phyloP scores from a whole-genome alignment of 2,888 invertebrate species.

The Pristionchus entomophagus region DNA sequence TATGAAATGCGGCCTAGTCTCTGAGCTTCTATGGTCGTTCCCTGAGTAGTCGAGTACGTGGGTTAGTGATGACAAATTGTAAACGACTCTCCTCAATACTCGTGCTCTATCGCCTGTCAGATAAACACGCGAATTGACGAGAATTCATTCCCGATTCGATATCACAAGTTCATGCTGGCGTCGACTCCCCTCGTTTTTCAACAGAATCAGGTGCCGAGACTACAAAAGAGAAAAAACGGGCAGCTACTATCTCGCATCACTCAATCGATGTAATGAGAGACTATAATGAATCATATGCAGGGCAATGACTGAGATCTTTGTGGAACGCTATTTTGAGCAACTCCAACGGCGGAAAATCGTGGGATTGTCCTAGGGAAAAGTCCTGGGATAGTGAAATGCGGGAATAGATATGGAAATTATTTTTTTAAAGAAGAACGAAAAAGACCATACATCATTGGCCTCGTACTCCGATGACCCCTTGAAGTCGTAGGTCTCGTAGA shows the following conservation, averaged over 20 bases:
- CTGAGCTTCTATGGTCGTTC: neutral
- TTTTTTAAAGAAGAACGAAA: too few relatives aligned
- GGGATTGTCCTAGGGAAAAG: conserved; percentile 25
- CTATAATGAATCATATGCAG: neutral
- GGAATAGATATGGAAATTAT: too few relatives aligned
- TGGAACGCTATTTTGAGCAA: neutral
- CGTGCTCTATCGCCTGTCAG: too few relatives aligned
- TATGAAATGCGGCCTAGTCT: neutral
- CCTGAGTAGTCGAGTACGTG: neutral
- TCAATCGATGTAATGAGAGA: conserved; percentile 1
- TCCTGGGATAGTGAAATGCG: neutral
- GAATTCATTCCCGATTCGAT: too few relatives aligned
- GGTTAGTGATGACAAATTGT: too few relatives aligned
- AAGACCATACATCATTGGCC: neutral
- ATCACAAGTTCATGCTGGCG: too few relatives aligned
- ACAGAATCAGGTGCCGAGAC: neutral
- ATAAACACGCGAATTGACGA: too few relatives aligned
- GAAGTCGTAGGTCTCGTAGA: neutral
- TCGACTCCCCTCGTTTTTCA: neutral
- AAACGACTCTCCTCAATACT: too few relatives aligned
- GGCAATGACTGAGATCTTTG: neutral
- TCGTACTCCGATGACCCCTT: neutral
- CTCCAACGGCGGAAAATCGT: neutral
- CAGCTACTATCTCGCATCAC: conserved; percentile 25
- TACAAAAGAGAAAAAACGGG: neutral